Conservation (phyloP, 2,888 invertebrate species). For the Phymatocera aterrima region DNA sequence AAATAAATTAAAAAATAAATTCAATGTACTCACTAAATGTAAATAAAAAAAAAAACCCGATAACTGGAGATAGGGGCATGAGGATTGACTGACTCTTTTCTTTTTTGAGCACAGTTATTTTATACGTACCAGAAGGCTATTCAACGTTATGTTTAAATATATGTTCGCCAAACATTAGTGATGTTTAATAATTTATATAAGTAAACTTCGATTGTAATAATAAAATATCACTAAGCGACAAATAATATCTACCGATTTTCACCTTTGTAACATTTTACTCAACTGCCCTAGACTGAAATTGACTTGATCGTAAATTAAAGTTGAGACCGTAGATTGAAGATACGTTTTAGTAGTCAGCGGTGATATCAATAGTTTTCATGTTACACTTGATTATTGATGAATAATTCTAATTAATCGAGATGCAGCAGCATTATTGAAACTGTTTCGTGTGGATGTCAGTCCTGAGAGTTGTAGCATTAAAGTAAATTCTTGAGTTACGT, state of each 20-base stretch:
- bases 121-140: not conserved
- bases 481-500: not conserved
- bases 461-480: not conserved
- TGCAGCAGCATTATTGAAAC: not conserved
- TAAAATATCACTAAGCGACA: no score
- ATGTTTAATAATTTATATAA: no score
- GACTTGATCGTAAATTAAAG: no score
- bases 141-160: no score
- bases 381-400: not conserved
- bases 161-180: no score
- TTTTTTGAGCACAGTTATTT: not conserved
- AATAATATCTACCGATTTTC: no score
- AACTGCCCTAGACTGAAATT: no score
- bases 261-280: no score
- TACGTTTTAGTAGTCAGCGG: no score
- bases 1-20: constrained; percentile 52
- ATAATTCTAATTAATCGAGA: not conserved
- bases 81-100: not conserved
- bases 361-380: not conserved
- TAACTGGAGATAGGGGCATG: not conserved
- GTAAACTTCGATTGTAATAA: no score
- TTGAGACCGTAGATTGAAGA: no score
- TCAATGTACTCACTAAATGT: not conserved
- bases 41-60: not conserved
- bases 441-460: not conserved